A percentile compares a stretch with the other conserved stretches of the same genome.
Evolutionary conservation across 1,140 invertebrate species (phyloP).

Genomic region (Macrobrachium nipponense): DNA sequence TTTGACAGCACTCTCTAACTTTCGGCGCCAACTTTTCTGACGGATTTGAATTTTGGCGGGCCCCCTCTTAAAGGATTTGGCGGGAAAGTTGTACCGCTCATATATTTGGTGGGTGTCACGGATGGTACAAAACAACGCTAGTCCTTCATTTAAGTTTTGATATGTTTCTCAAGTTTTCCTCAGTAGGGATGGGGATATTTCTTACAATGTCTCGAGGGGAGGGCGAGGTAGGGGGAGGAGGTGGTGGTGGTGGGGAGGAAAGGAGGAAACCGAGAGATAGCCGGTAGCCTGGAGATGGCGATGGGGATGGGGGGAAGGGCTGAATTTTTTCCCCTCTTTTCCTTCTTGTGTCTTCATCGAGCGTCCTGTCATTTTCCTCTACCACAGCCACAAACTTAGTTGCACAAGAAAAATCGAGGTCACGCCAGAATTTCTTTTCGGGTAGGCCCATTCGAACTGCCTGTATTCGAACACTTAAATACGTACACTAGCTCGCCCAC

Average conservation of each 20-base stretch:
- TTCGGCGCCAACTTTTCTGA: conserved; percentile 34
- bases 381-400: no score
- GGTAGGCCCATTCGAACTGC: no score
- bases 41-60: conserved; percentile 31
- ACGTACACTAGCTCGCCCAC: no score
- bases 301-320: background rate
- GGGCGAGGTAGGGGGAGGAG: conserved; percentile 3
- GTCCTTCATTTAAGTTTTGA: conserved; percentile 40
- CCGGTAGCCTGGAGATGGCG: no score
- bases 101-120: conserved; percentile 25
- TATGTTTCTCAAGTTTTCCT: conserved; percentile 35
- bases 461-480: no score
- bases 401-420: no score
- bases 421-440: no score
- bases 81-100: conserved; percentile 28
- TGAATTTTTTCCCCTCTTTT: background rate
- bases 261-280: background rate
- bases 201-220: background rate
- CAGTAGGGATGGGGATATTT: background rate
- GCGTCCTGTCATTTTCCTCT: no score
- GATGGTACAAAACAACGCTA: background rate
- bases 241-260: background rate
- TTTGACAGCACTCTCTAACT: conserved; percentile 36
- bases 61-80: conserved; percentile 18
- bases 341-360: no score